A percentile compares a stretch with the other conserved stretches of the same genome.
Evolutionary conservation across 2,888 invertebrate species (phyloP).

Genomic region (Catonia carolina): DNA sequence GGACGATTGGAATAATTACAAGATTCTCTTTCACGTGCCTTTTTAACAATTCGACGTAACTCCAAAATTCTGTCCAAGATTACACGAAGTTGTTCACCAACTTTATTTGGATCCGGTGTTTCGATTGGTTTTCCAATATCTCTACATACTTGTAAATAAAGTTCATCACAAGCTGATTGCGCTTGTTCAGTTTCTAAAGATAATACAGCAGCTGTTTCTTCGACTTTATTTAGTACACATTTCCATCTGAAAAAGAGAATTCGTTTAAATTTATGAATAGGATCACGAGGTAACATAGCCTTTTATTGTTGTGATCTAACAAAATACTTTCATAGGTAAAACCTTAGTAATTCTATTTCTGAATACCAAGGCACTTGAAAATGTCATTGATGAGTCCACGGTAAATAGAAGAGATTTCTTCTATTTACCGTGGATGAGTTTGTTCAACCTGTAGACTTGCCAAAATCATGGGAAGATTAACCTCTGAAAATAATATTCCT

Average conservation of each 20-base stretch:
- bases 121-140: not conserved
- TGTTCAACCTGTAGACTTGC: too few relatives aligned
- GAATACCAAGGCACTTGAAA: too few relatives aligned
- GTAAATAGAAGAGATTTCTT: too few relatives aligned
- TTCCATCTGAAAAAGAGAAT: not conserved
- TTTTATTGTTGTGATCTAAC: too few relatives aligned
- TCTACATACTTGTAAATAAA: not conserved
- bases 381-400: too few relatives aligned
- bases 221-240: not conserved
- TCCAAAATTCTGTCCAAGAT: not conserved
- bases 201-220: not conserved
- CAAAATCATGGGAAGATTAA: too few relatives aligned
- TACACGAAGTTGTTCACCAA: not conserved
- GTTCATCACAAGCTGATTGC: conserved; percentile 2
- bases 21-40: not conserved
- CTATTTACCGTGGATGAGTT: too few relatives aligned
- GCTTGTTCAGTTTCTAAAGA: not conserved
- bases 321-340: too few relatives aligned
- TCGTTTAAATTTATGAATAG: too few relatives aligned
- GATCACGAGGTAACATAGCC: too few relatives aligned
- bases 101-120: not conserved
- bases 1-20: not conserved
- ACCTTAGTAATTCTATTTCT: too few relatives aligned
- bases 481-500: too few relatives aligned
- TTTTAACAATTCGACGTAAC: not conserved